Evolutionary conservation across 2,888 invertebrate genomes (phyloP).

Genomic region (Drosophila multiciliata): DNA sequence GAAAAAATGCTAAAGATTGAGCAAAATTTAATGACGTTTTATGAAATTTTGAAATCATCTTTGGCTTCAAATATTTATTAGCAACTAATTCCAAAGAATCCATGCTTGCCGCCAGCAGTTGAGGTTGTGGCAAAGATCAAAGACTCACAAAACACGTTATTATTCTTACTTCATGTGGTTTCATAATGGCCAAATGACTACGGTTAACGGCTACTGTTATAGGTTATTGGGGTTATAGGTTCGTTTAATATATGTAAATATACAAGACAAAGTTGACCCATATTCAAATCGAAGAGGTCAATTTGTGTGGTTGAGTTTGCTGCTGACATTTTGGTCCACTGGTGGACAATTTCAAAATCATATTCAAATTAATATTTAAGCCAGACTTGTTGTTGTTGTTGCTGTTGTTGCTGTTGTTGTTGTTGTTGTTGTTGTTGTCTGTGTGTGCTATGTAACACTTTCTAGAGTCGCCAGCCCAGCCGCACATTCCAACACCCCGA

Average conservation of each 20-base stretch:
- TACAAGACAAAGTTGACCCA: conserved; percentile 31
- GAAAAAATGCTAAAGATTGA: neutral
- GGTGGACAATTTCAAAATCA: conserved; percentile 37
- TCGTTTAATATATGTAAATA: conserved; percentile 4
- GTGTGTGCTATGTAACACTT: conserved; percentile 61
- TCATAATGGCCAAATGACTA: conserved; percentile 25
- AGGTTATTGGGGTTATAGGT: neutral
- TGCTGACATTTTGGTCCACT: conserved; percentile 21
- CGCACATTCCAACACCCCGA: conserved; percentile 57
- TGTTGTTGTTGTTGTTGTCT: conserved; percentile 3
- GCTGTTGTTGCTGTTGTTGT: conserved; percentile 11
- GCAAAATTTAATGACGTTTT: neutral
- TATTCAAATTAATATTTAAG: conserved; percentile 27
- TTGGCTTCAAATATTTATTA: neutral
- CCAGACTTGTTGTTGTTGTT: conserved; percentile 1
- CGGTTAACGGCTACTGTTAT: conserved; percentile 1
- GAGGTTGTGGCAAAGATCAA: conserved; percentile 26
- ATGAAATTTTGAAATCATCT: neutral
- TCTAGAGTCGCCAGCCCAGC: conserved; percentile 49
- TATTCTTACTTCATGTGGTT: conserved; percentile 39
- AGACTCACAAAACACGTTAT: conserved; percentile 34
- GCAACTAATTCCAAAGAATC: conserved; percentile 10
- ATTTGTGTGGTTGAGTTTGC: conserved; percentile 16
- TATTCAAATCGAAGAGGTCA: conserved; percentile 32
- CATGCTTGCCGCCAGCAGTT: conserved; percentile 18